These are phyloP conservation scores for Xyrichtys novacula DNA, from an alignment of 2,797 vertebrate species.

Conservation along the genomic window DNA sequence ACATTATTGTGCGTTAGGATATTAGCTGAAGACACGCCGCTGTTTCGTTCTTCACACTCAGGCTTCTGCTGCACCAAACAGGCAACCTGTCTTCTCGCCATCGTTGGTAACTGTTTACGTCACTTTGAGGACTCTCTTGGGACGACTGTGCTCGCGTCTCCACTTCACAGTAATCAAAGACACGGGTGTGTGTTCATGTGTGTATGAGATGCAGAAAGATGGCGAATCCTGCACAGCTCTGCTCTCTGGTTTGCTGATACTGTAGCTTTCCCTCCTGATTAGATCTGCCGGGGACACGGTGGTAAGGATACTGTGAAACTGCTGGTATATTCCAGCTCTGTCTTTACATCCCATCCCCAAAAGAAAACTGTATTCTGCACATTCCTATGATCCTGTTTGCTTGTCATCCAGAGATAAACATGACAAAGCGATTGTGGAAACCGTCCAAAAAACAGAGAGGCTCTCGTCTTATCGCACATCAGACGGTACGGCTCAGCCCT, in stretches of 20 bases:
- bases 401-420: conserved; percentile 18
- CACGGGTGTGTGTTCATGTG: conserved; percentile 4
- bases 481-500: conserved; percentile 1
- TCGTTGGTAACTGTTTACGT: conserved; percentile 50
- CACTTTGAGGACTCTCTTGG: conserved; percentile 24
- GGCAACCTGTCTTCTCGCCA: conserved; percentile 29
- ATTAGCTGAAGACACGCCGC: conserved; percentile 17
- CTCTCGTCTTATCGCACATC: conserved; percentile 5
- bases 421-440: conserved; percentile 5
- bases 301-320: conserved; percentile 19
- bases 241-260: conserved; percentile 25
- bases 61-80: neutral
- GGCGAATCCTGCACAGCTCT: conserved; percentile 53
- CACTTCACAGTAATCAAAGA: conserved; percentile 35
- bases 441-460: conserved; percentile 7
- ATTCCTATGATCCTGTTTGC: conserved; percentile 1
- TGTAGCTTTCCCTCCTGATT: conserved; percentile 37
- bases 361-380: neutral
- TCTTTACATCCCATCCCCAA: conserved; percentile 2
- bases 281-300: conserved; percentile 29
- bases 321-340: neutral
- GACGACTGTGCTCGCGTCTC: conserved; percentile 12
- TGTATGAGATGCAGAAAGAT: conserved; percentile 8
- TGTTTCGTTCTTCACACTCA: conserved; percentile 12
- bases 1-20: conserved; percentile 12